phyloP scores from a whole-genome alignment of 2,113 vertebrate species.

The Opisthocomus hoazin region DNA sequence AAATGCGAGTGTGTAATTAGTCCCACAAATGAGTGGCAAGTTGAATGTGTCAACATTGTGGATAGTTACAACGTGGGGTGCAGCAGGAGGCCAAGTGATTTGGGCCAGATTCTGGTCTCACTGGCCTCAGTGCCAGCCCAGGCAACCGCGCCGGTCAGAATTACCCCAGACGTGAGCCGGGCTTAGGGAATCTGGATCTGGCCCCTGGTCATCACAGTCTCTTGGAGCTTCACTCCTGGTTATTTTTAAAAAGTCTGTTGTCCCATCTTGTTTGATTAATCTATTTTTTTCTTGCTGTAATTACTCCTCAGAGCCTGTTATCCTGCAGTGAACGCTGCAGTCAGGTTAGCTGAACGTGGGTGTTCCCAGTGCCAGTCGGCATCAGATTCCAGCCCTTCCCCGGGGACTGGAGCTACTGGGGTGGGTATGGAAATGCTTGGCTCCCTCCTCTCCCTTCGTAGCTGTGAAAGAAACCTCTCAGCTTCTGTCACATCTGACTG shows the following conservation, averaged over 20 bases:
- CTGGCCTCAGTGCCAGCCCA: background rate
- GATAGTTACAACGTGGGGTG: constrained; percentile 2
- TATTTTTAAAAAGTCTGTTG: constrained; percentile 28
- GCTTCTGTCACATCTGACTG: constrained; percentile 57
- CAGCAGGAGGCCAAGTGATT: constrained; percentile 2
- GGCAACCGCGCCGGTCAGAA: background rate
- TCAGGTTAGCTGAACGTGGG: constrained; percentile 12
- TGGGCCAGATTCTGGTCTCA: constrained; percentile 23
- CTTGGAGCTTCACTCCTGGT: background rate
- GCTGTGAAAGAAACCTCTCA: constrained; percentile 50
- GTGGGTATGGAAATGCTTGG: constrained; percentile 48
- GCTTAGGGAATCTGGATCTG: background rate
- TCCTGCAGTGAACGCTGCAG: background rate
- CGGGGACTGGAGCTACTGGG: constrained; percentile 12
- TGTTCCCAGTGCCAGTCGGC: background rate
- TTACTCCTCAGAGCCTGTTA: background rate
- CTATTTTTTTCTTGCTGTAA: background rate
- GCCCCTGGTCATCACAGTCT: background rate
- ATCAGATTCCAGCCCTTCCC: constrained; percentile 24
- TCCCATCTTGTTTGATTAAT: background rate
- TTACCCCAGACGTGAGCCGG: background rate
- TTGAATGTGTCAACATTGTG: constrained; percentile 59
- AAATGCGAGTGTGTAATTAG: constrained; percentile 68
- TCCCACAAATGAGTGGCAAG: constrained; percentile 63
- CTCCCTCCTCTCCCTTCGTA: constrained; percentile 26